phyloP scores from a whole-genome alignment of 1,140 invertebrate species.

The Drosophila guanche region DNA sequence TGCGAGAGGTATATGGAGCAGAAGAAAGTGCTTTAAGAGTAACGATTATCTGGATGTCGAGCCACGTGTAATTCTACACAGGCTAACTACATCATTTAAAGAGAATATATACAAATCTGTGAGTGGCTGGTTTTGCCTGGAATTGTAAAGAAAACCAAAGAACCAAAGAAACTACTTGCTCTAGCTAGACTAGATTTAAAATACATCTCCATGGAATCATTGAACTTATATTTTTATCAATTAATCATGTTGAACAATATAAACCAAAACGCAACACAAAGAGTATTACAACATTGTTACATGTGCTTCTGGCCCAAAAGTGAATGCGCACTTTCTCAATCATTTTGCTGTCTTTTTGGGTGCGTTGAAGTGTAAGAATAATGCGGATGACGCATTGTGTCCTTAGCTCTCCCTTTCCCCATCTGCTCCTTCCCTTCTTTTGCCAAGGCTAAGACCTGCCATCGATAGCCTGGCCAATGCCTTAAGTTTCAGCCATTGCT shows the following conservation, averaged over 20 bases:
- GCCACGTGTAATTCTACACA: too few relatives aligned
- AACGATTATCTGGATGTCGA: too few relatives aligned
- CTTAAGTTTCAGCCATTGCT: constrained; percentile 45
- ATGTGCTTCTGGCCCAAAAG: neutral
- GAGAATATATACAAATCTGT: too few relatives aligned
- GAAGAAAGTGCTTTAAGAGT: too few relatives aligned
- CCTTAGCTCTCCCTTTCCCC: constrained; percentile 14
- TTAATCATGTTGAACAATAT: neutral
- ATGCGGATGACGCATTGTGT: constrained; percentile 56
- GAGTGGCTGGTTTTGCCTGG: too few relatives aligned
- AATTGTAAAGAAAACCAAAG: too few relatives aligned
- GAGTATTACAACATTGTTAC: constrained; percentile 24
- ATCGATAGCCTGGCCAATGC: constrained; percentile 45
- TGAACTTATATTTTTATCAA: neutral
- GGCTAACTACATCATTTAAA: too few relatives aligned
- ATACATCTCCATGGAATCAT: too few relatives aligned
- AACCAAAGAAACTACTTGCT: too few relatives aligned
- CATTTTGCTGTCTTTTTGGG: constrained; percentile 28
- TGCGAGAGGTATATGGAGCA: too few relatives aligned
- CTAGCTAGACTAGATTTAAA: too few relatives aligned
- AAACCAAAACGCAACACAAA: neutral
- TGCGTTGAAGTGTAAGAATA: constrained; percentile 62
- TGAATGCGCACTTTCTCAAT: constrained; percentile 15
- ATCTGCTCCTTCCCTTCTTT: constrained; percentile 3
- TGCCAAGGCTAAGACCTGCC: constrained; percentile 38